phyloP scores from a whole-genome alignment of 2,113 vertebrate genomes.

The Seriola quinqueradiata region DNA sequence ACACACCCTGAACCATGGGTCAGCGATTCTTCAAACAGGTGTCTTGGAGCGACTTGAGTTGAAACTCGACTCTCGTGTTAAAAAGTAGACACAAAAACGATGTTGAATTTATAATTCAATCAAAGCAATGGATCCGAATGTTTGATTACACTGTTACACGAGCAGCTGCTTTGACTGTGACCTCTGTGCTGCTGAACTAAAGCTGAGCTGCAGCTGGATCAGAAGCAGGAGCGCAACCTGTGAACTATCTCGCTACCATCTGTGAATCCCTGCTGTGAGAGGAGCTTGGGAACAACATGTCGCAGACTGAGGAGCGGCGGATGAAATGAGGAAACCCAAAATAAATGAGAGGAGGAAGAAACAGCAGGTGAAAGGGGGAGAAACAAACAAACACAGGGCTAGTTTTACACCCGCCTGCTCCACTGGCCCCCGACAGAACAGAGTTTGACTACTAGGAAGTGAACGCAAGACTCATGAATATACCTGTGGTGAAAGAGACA shows the following conservation, averaged over 20 bases:
- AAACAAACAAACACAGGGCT: constrained; percentile 67
- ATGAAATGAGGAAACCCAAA: constrained; percentile 62
- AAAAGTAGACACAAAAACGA: neutral
- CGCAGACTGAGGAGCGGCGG: constrained; percentile 24
- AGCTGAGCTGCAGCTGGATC: neutral
- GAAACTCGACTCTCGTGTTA: neutral
- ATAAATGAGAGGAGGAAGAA: constrained; percentile 59
- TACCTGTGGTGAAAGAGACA: neutral
- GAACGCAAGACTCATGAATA: neutral
- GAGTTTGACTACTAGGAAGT: neutral
- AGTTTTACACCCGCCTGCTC: constrained; percentile 69
- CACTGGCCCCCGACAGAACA: constrained; percentile 24
- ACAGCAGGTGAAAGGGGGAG: constrained; percentile 20
- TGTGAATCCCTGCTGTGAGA: constrained; percentile 60
- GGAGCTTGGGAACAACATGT: constrained; percentile 62
- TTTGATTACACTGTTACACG: neutral
- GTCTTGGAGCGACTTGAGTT: neutral
- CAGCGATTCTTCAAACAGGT: constrained; percentile 45
- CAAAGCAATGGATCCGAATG: too few species aligned
- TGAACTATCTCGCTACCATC: constrained; percentile 37
- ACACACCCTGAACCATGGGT: constrained; percentile 51
- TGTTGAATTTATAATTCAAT: neutral
- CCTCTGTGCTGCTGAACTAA: neutral
- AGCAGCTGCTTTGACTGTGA: neutral
- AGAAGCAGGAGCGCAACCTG: constrained; percentile 1